Evolutionary conservation across 1,140 invertebrate species (phyloP), one percentile per base, ranked within the genome.

Genomic region (Drosophila oshimai): DNA sequence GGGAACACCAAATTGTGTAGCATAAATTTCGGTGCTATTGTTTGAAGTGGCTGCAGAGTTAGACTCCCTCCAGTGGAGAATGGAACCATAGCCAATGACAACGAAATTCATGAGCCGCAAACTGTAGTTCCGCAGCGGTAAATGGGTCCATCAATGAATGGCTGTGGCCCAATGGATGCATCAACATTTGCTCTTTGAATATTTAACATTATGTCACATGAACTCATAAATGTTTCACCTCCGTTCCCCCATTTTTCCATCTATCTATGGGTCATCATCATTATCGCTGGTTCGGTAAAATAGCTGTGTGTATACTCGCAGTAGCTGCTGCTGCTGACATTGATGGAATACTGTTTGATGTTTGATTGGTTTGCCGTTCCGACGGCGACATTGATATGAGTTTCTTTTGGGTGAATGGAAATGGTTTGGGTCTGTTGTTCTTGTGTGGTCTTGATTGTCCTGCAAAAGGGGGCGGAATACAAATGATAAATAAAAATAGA

Each of bases 291-390:
- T 15, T 17, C 37, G 37, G 22, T 31, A 17, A 57, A 57, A 62
- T 44, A 34, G 60, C 28, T 44, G 13, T 28, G 39, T n/a, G 26
- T 39, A 18, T 44, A 3, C 12, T 44, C n/a, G 41, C 15, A 44
- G 22, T 44, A 15, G 24, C 58, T 62, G 71, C 47, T 70, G 54
- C 51, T 60, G 45, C 57, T 68, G 81, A 86, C 81, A 86, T 80
- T 86, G 80, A 86, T 87, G 78, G 81, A 87, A 80, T 61, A 53
- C 45, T 72, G 47, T 60, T 76, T 72, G 62, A 58, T 57, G 17
- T 79, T 68, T 80, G 65, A 87, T 86, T 73, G 75, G 69, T 83
- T 69, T 73, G 62, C 70, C 70, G 36, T 47, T 74, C 50, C 69
- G 80, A 79, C 72, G 75, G 65, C 61, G 68, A 83, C 69, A 76